These are phyloP conservation scores for Prionailurus bengalensis DNA, from an alignment of 2,113 vertebrate genomes.

Conservation along the genomic window DNA sequence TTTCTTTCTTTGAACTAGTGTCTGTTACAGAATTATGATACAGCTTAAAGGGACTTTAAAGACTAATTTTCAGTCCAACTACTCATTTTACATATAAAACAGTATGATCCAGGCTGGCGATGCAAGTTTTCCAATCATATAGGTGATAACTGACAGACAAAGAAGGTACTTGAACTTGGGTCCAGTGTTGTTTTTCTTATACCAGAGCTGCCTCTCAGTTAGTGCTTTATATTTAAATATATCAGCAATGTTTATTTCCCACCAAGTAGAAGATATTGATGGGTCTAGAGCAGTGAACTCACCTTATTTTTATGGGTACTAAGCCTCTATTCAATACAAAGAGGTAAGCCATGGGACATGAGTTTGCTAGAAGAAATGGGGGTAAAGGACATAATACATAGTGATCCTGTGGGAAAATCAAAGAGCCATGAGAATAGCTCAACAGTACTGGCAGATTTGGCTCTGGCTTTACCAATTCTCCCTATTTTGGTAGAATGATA, in stretches of 20 bases:
- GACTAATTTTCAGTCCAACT: background rate
- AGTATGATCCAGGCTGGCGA: background rate
- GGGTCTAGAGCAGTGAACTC: background rate
- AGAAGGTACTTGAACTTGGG: background rate
- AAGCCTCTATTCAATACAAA: background rate
- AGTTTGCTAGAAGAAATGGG: background rate
- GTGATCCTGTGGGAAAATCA: background rate
- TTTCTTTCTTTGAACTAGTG: background rate
- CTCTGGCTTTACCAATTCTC: background rate
- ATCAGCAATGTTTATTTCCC: background rate
- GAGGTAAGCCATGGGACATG: background rate
- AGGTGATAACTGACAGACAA: background rate
- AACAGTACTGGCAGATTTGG: background rate
- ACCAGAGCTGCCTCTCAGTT: background rate
- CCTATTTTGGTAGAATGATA: background rate
- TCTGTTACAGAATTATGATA: background rate
- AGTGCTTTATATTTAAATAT: background rate
- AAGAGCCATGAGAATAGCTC: background rate
- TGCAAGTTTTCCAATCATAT: background rate
- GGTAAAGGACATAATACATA: background rate
- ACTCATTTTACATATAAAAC: background rate
- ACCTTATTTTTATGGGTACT: background rate
- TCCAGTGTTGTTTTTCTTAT: background rate
- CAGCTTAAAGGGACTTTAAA: background rate
- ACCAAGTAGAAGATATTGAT: conserved; percentile 10